Conservation (phyloP, 2,113 vertebrate species). For the Cyanocitta stelleri region DNA sequence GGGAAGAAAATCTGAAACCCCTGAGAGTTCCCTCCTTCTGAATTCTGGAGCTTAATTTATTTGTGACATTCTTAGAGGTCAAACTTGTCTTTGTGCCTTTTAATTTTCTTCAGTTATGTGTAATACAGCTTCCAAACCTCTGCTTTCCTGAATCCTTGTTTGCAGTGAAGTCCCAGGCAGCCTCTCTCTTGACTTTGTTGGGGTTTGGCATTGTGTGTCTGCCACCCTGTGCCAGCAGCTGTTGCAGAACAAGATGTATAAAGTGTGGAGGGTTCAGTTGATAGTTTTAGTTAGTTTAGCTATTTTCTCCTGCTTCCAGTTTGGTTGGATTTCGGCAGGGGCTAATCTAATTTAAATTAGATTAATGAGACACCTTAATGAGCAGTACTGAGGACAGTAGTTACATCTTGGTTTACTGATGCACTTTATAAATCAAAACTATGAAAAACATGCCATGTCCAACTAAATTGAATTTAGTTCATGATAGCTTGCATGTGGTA, state of each 20-base stretch:
- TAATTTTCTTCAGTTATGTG: neutral
- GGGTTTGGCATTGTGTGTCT: neutral
- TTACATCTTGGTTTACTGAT: neutral
- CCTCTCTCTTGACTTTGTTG: neutral
- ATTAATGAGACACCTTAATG: neutral
- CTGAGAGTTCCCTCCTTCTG: neutral
- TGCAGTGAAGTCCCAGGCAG: neutral
- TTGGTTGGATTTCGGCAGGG: neutral
- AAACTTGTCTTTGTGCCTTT: neutral
- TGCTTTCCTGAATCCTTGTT: neutral
- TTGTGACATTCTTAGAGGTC: neutral
- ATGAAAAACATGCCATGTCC: neutral
- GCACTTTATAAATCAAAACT: neutral
- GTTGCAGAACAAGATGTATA: neutral
- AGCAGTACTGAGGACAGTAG: neutral
- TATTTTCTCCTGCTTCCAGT: neutral
- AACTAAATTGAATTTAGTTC: neutral
- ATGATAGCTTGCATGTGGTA: fast-evolving
- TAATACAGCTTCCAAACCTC: neutral
- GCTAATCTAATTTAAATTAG: neutral
- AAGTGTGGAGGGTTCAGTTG: neutral
- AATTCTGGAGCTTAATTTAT: neutral
- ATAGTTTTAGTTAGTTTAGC: neutral
- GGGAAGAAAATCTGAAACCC: neutral
- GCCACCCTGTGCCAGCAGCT: neutral